These are phyloP conservation scores for Scolopax mira DNA, from an alignment of 2,113 vertebrate genomes.

Conservation along the genomic window DNA sequence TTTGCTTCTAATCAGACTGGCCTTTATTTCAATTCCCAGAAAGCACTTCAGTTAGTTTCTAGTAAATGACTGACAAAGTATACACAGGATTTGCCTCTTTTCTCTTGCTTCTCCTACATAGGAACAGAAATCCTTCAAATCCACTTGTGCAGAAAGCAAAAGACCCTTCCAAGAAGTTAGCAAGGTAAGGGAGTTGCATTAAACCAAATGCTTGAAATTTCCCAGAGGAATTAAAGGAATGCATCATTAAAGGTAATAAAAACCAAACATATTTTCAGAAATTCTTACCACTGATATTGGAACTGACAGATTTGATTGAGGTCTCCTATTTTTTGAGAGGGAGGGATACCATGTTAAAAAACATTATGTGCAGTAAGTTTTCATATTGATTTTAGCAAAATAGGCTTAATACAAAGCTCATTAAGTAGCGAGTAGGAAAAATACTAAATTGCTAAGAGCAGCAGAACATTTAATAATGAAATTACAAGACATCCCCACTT, in stretches of 20 bases:
- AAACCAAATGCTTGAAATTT: neutral
- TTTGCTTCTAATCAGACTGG: neutral
- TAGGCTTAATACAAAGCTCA: neutral
- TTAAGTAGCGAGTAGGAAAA: neutral
- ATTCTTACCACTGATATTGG: constrained; percentile 3
- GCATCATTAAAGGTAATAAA: neutral
- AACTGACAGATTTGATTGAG: neutral
- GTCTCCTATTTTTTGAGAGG: neutral
- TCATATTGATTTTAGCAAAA: neutral
- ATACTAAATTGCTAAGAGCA: neutral
- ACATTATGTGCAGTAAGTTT: neutral
- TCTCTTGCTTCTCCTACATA: neutral
- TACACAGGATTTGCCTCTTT: neutral
- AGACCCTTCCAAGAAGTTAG: neutral
- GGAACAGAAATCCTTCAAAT: neutral
- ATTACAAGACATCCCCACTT: neutral
- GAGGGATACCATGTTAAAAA: neutral
- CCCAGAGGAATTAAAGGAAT: neutral
- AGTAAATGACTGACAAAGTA: neutral
- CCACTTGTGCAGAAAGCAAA: neutral
- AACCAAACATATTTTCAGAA: neutral
- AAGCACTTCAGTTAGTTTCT: neutral
- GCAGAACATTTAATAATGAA: neutral
- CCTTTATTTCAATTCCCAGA: neutral
- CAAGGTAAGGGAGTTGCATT: neutral